Conservation (phyloP, 2,888 invertebrate genomes). For the Morpho deidamia region DNA sequence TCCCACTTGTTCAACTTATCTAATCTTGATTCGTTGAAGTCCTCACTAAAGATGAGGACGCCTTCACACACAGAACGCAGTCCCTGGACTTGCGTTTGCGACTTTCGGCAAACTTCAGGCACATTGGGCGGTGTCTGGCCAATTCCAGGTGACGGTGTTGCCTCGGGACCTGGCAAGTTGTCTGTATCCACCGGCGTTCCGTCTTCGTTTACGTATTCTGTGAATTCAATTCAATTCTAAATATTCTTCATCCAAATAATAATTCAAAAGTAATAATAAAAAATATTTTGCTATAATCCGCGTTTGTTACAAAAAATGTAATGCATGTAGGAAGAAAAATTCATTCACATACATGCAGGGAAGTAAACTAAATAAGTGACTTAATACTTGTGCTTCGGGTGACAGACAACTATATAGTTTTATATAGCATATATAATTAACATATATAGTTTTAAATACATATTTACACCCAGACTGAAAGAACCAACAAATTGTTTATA, state of each 20-base stretch:
- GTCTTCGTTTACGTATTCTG: constrained; percentile 57
- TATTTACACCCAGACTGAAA: background rate
- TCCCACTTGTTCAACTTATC: constrained; percentile 63
- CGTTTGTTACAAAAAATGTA: too few species aligned
- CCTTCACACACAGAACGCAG: constrained; percentile 61
- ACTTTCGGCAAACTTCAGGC: constrained; percentile 34
- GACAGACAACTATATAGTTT: background rate
- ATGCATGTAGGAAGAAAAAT: too few species aligned
- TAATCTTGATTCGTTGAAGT: constrained; percentile 61
- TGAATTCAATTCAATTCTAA: constrained; percentile 15
- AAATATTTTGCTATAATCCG: too few species aligned
- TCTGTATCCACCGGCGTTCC: constrained; percentile 37
- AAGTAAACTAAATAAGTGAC: too few species aligned
- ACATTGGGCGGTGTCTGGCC: constrained; percentile 20
- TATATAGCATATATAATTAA: too few species aligned
- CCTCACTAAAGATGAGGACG: constrained; percentile 79
- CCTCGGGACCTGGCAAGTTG: constrained; percentile 10
- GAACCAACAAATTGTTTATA: too few species aligned
- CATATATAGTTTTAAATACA: too few species aligned
- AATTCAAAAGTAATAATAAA: too few species aligned
- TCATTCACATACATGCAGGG: too few species aligned
- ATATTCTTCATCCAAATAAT: too few species aligned
- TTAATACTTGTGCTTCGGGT: too few species aligned
- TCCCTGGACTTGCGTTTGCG: constrained; percentile 45
- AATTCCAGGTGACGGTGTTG: constrained; percentile 1